Base-by-base conservation (phyloP, 2,113 vertebrate genomes). In the Donacobius atricapilla region DNA sequence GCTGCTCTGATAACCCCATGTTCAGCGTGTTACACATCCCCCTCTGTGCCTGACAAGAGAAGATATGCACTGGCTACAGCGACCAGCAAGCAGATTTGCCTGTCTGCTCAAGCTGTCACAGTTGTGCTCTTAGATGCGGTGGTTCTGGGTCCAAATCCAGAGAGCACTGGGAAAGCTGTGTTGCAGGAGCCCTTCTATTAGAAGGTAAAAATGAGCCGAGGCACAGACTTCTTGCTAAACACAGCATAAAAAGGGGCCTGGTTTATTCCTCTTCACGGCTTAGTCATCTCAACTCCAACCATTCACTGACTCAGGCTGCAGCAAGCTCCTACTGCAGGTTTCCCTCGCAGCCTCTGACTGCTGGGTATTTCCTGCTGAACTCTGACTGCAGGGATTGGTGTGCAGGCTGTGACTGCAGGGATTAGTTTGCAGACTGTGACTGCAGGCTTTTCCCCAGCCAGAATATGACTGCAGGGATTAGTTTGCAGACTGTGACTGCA, bases 31-130 rank as follows among this genome's bases (percentile, higher is more conserved):
- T 75, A 92, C 90, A 89, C 72, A 44, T 63, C 72, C 76, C 70
- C 68, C 94, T 61, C 92, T 57, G 88, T 84, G 92, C 96, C 85
- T 97, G 96, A 96, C 95, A 96, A 82, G 86, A 89, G 93, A 94
- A 93, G 85, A 96, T 27, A 86, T 0, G 61, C 69, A 44, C 84
- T 96, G 96, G 92, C 96, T 95, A 28, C 83, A 71, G 83, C 33
- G 11, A 83, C 76, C 88, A 90, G 83, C 72, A 30, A 84, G 76
- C 90, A 96, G 88, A 94, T 92, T 90, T 92, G 77, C 76, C 92
- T 94, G 53, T 79, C 84, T 87, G 83, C 84, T 94, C 84, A 91
- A 87, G 92, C 92, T 96, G 90, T 90, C 94, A 75, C 90, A 89
- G 80, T 93, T 94, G 75, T 92, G 86, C 84, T 89, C 88, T 87